Conservation (phyloP, 2,113 vertebrate genomes). For the Miniopterus natalensis region DNA sequence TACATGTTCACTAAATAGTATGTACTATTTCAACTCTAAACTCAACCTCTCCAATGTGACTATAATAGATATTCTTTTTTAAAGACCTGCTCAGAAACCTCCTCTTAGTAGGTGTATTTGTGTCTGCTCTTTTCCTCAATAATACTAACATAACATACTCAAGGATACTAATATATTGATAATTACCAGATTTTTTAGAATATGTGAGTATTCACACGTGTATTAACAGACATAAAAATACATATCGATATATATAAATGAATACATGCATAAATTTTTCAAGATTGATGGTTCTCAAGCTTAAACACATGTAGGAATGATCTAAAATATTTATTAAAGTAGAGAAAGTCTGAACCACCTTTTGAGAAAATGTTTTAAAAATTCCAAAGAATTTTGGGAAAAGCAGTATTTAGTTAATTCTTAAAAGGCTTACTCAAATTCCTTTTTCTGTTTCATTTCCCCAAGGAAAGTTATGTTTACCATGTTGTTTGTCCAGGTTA, state of each 20-base stretch:
- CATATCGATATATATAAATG: background rate
- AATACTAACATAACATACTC: background rate
- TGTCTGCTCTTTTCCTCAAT: background rate
- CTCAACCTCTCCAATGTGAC: background rate
- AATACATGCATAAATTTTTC: background rate
- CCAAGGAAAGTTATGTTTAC: background rate
- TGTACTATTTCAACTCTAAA: background rate
- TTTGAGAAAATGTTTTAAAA: constrained; percentile 29
- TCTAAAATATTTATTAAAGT: background rate
- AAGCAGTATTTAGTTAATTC: background rate
- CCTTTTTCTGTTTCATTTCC: constrained; percentile 11
- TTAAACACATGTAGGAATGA: background rate
- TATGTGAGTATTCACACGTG: background rate
- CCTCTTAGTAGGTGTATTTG: background rate
- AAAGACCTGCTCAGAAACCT: background rate
- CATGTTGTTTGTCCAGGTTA: background rate
- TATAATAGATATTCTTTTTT: background rate
- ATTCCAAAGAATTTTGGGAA: background rate
- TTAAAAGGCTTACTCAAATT: constrained; percentile 26
- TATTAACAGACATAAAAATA: background rate
- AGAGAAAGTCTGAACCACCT: background rate
- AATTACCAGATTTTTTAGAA: background rate
- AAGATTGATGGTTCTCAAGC: background rate
- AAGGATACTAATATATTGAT: background rate
- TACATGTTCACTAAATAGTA: background rate